phyloP scores from a whole-genome alignment of 2,113 vertebrate genomes.

The Mobula birostris region DNA sequence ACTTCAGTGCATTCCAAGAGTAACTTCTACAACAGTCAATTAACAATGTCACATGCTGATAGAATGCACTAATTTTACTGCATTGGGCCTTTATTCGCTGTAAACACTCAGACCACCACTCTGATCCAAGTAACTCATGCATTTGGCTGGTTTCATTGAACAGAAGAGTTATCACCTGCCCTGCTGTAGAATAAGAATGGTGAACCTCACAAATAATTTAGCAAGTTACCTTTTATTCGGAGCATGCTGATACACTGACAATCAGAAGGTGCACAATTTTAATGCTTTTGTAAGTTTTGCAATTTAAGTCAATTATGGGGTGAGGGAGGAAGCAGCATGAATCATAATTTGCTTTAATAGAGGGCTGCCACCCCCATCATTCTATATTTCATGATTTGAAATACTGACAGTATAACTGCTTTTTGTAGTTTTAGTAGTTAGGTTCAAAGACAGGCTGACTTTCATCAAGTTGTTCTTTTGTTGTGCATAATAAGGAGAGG shows the following conservation, averaged over 20 bases:
- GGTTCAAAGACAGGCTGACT: not conserved
- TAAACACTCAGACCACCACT: not conserved
- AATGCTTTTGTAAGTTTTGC: slow-evolving; percentile 1
- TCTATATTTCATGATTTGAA: not conserved
- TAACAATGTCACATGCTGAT: not conserved
- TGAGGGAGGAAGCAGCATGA: not conserved
- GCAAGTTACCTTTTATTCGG: not conserved
- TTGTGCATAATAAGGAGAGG: not conserved
- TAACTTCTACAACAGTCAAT: not conserved
- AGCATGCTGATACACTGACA: not conserved
- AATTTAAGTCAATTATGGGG: not conserved
- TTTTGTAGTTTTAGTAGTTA: not conserved
- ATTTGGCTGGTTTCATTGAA: not conserved
- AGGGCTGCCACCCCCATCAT: not conserved
- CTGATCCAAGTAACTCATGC: not conserved
- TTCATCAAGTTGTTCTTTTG: not conserved
- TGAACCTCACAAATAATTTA: not conserved
- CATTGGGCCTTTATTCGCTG: not conserved
- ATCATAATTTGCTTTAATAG: not conserved
- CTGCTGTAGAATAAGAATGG: not conserved
- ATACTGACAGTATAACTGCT: not conserved
- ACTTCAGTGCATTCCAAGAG: not conserved
- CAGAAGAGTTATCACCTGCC: not conserved
- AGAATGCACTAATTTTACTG: not conserved
- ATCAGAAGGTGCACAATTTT: not conserved